Evolutionary conservation across 1,140 invertebrate species (phyloP).

Genomic region (Phymastichus coffea): DNA sequence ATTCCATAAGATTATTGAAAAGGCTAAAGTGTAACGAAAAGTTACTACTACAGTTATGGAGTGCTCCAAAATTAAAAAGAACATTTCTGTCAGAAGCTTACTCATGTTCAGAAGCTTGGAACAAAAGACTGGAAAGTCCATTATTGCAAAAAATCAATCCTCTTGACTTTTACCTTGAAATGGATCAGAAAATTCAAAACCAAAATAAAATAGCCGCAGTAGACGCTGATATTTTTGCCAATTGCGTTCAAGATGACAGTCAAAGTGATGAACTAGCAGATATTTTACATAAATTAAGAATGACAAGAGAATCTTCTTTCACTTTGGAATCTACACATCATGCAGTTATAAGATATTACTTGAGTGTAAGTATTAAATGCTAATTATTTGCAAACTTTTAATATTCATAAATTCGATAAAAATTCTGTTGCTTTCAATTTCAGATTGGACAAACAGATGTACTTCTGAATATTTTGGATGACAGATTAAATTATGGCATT

Average conservation of each 20-base stretch:
- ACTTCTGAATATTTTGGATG: constrained; percentile 72
- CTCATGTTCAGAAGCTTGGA: constrained; percentile 67
- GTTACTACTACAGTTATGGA: constrained; percentile 11
- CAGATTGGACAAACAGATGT: constrained; percentile 52
- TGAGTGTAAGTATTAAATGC: constrained; percentile 55
- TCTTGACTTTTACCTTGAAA: constrained; percentile 63
- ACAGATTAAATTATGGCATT: constrained; percentile 85
- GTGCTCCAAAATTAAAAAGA: constrained; percentile 28
- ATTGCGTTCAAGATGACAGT: constrained; percentile 56
- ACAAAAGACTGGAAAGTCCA: constrained; percentile 60
- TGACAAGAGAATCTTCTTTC: constrained; percentile 67
- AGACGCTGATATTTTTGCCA: constrained; percentile 75
- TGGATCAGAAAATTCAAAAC: constrained; percentile 62
- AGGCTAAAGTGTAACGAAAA: constrained; percentile 23
- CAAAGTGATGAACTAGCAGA: constrained; percentile 68
- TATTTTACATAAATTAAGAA: constrained; percentile 68
- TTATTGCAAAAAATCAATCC: constrained; percentile 65
- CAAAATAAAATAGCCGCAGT: constrained; percentile 63
- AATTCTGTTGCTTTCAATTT: not conserved
- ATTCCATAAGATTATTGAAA: constrained; percentile 1
- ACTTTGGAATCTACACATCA: constrained; percentile 78
- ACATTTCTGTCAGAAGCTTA: constrained; percentile 68
- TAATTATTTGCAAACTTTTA: not conserved
- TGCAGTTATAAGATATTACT: constrained; percentile 70
- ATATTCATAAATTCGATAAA: not conserved